Percentiles rank a stretch among this genome's conserved stretches.
phyloP scores from a whole-genome alignment of 2,113 vertebrate species.

The Rhabdornis inornatus region DNA sequence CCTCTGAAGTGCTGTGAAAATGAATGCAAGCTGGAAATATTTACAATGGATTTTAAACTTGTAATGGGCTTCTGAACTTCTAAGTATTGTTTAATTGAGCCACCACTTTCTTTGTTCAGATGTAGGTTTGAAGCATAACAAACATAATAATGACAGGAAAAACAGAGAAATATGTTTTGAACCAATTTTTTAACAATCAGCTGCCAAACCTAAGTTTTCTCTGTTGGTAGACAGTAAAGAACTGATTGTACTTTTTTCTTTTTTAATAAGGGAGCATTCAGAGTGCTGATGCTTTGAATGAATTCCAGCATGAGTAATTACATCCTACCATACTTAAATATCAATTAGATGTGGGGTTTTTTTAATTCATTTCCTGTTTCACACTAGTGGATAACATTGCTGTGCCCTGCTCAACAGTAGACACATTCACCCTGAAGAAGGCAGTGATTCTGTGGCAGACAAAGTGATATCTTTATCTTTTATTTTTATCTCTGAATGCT shows the following conservation, averaged over 20 bases:
- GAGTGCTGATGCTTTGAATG: background rate
- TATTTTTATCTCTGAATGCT: background rate
- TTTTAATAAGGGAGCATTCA: background rate
- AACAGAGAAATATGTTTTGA: background rate
- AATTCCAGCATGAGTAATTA: slow-evolving; percentile 48
- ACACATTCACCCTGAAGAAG: slow-evolving; percentile 13
- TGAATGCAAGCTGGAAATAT: background rate
- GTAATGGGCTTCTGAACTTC: background rate
- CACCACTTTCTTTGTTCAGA: background rate
- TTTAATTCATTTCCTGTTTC: background rate
- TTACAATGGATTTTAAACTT: background rate
- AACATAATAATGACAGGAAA: background rate
- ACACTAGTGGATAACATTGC: background rate
- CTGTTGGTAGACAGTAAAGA: background rate
- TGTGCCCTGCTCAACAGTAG: slow-evolving; percentile 14
- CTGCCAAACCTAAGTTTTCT: background rate
- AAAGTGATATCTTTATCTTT: slow-evolving; percentile 31
- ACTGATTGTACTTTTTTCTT: background rate
- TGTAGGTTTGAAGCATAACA: background rate
- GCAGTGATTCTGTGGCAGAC: background rate
- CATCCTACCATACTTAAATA: slow-evolving; percentile 40
- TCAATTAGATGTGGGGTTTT: background rate
- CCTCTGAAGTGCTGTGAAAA: background rate
- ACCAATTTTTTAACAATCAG: background rate
- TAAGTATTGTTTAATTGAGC: background rate